Conservation (phyloP, 2,888 invertebrate species). For the Drosophila paranaensis region DNA sequence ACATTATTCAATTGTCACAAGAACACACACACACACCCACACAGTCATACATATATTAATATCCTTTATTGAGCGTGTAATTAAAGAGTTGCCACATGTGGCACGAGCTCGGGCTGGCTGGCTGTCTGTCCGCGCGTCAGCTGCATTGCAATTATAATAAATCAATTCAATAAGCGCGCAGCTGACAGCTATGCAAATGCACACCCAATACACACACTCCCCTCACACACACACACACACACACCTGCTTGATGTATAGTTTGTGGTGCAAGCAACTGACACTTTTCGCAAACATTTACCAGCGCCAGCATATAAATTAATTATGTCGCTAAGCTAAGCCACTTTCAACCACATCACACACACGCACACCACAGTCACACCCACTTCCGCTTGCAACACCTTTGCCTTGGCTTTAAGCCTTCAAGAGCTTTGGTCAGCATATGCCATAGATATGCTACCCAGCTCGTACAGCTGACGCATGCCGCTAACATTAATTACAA, state of each 20-base stretch:
- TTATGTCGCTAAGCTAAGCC: constrained; percentile 59
- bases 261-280: constrained; percentile 64
- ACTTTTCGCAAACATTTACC: constrained; percentile 72
- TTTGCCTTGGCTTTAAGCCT: constrained; percentile 9
- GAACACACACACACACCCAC: neutral
- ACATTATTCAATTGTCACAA: constrained; percentile 30
- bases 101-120: neutral
- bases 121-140: constrained; percentile 54
- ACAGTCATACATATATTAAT: neutral
- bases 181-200: constrained; percentile 59
- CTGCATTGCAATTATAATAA: constrained; percentile 74
- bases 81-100: constrained; percentile 34
- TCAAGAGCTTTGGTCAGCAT: constrained; percentile 11
- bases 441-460: constrained; percentile 1
- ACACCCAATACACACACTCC: constrained; percentile 11
- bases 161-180: constrained; percentile 66
- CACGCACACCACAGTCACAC: constrained; percentile 4
- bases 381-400: constrained; percentile 22
- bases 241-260: constrained; percentile 58
- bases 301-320: constrained; percentile 67
- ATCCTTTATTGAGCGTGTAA: constrained; percentile 24
- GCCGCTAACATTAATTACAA: constrained; percentile 65
- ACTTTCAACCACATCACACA: constrained; percentile 12
- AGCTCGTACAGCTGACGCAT: neutral
- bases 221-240: constrained; percentile 14